A percentile compares a stretch with the other conserved stretches of the same genome.
Conservation (phyloP, 1,140 invertebrate genomes). For the Zaprionus inermis region DNA sequence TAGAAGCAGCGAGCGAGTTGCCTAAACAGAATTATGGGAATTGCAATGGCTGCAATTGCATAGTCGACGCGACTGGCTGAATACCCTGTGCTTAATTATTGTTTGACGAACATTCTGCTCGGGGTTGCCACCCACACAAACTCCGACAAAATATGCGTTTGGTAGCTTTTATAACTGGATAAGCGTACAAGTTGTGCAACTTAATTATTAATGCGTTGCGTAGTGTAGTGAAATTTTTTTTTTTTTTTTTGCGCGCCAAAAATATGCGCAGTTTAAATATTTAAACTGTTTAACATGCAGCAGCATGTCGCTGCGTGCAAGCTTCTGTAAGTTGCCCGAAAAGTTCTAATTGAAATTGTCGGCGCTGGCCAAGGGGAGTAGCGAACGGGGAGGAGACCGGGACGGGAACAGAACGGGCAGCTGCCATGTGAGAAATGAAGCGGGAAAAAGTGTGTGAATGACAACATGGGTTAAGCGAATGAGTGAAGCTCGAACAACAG, state of each 20-base stretch:
- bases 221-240: constrained; percentile 1
- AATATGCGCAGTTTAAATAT: constrained; percentile 8
- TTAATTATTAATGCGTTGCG: constrained; percentile 3
- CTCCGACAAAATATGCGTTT: too few species aligned
- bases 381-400: too few species aligned
- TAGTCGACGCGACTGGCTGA: too few species aligned
- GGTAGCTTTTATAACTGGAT: background rate
- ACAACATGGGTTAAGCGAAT: constrained; percentile 22
- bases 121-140: background rate
- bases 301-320: constrained; percentile 3
- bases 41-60: too few species aligned
- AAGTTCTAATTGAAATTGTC: constrained; percentile 43
- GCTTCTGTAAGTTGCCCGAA: constrained; percentile 28
- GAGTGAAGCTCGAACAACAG: too few species aligned
- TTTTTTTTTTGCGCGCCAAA: background rate
- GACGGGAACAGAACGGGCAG: constrained; percentile 13
- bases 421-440: constrained; percentile 37
- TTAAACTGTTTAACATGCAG: constrained; percentile 16
- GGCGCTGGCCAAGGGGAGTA: background rate
- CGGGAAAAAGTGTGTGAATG: constrained; percentile 20
- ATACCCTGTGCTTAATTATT: background rate
- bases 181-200: background rate
- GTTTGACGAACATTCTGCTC: background rate
- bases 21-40: background rate
- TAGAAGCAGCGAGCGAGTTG: too few species aligned